Conservation (phyloP, 2,797 vertebrate genomes). For the Pristis pectinata region DNA sequence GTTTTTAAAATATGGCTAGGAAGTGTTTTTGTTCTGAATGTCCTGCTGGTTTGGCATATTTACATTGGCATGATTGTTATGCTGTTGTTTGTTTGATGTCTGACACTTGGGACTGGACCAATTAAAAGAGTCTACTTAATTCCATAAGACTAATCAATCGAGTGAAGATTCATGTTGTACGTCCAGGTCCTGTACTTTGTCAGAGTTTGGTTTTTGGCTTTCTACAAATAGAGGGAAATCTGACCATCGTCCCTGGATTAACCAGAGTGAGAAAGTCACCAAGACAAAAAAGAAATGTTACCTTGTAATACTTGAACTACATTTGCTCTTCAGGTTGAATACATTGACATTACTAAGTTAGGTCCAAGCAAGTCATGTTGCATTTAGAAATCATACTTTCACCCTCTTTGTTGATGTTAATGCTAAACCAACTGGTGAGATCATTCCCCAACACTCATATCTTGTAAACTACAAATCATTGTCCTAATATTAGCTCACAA, state of each 20-base stretch:
- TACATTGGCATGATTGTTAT: no score
- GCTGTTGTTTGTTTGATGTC: no score
- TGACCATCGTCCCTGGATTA: not conserved
- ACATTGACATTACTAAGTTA: not conserved
- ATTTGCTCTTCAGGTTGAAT: not conserved
- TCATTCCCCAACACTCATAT: not conserved
- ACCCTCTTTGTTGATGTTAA: not conserved
- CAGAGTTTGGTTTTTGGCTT: not conserved
- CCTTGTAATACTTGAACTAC: not conserved
- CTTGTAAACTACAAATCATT: not conserved
- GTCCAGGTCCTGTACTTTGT: no score
- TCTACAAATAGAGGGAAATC: not conserved
- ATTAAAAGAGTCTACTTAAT: no score
- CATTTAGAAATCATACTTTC: not conserved
- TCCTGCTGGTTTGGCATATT: no score
- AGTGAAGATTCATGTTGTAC: no score
- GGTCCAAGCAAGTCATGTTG: not conserved
- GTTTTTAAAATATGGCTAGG: not conserved
- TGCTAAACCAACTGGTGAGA: not conserved
- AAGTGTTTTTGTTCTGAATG: not conserved
- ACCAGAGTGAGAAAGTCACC: not conserved
- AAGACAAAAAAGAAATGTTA: not conserved
- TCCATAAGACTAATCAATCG: no score
- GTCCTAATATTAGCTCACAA: not conserved
- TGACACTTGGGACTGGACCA: no score